Conservation (phyloP, 2,797 vertebrate genomes). For the Peromyscus nudipes region DNA sequence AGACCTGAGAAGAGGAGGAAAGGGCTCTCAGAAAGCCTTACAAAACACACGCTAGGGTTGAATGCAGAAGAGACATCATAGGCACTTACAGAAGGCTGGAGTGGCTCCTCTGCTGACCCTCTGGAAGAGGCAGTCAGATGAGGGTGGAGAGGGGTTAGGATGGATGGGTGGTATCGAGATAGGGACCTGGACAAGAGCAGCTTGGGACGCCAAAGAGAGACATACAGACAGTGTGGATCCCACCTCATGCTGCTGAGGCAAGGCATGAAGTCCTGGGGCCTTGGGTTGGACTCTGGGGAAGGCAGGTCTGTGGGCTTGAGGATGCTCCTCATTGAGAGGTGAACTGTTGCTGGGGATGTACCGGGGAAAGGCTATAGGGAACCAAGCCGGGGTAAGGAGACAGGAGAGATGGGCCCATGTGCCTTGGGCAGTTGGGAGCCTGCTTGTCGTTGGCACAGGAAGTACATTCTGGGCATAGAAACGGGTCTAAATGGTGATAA, state of each 20-base stretch:
- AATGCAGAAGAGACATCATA: not conserved
- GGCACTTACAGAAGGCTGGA: not conserved
- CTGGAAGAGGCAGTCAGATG: not conserved
- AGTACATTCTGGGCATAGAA: not conserved
- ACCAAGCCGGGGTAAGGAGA: not conserved
- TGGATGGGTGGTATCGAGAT: not conserved
- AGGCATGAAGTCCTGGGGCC: not conserved
- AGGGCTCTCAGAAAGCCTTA: not conserved
- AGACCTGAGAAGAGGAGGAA: not conserved
- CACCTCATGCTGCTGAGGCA: not conserved
- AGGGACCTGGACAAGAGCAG: not conserved
- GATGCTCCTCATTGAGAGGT: too few relatives aligned
- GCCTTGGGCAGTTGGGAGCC: not conserved
- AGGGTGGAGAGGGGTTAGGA: not conserved
- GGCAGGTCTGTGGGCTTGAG: not conserved
- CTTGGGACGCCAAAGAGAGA: too few relatives aligned
- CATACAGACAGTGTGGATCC: not conserved
- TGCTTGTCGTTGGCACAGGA: not conserved
- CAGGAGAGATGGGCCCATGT: not conserved
- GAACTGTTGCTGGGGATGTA: not conserved
- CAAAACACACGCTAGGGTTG: not conserved
- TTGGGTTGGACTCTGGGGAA: too few relatives aligned
- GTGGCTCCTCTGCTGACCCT: too few relatives aligned
- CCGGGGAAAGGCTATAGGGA: too few relatives aligned
- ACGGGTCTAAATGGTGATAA: not conserved